Conservation (phyloP, 2,888 invertebrate species). For the Andrena trimmerana region DNA sequence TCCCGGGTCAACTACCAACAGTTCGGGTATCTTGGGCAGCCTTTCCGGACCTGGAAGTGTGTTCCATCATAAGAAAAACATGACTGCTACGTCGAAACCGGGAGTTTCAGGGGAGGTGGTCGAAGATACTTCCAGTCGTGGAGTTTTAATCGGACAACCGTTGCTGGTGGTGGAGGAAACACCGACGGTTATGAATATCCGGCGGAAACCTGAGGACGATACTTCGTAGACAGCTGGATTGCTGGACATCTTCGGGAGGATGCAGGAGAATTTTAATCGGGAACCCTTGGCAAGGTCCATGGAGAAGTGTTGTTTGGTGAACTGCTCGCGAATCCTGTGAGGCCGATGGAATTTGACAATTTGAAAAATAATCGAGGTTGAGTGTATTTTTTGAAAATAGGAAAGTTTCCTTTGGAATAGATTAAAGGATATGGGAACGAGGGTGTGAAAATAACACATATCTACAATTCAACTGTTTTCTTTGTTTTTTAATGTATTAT, state of each 20-base stretch:
- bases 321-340: constrained; percentile 47
- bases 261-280: not conserved
- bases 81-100: not conserved
- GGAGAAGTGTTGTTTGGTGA: constrained; percentile 51
- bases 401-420: too few species aligned
- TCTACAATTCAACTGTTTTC: too few species aligned
- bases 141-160: not conserved
- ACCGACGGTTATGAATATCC: not conserved
- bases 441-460: too few species aligned
- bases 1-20: not conserved
- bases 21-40: not conserved
- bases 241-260: constrained; percentile 13
- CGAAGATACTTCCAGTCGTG: not conserved
- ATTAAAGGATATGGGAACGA: too few species aligned
- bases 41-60: constrained; percentile 2
- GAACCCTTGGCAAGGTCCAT: constrained; percentile 27
- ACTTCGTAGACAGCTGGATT: constrained; percentile 1
- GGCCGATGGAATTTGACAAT: constrained; percentile 14
- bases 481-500: too few species aligned
- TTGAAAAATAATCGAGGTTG: constrained; percentile 1
- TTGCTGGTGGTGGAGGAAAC: not conserved
- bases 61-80: not conserved
- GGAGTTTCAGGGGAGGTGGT: not conserved
- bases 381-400: too few species aligned
- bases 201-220: constrained; percentile 22